These are phyloP conservation scores for Tortricodes alternella DNA, from an alignment of 2,888 invertebrate genomes.

Conservation along the genomic window DNA sequence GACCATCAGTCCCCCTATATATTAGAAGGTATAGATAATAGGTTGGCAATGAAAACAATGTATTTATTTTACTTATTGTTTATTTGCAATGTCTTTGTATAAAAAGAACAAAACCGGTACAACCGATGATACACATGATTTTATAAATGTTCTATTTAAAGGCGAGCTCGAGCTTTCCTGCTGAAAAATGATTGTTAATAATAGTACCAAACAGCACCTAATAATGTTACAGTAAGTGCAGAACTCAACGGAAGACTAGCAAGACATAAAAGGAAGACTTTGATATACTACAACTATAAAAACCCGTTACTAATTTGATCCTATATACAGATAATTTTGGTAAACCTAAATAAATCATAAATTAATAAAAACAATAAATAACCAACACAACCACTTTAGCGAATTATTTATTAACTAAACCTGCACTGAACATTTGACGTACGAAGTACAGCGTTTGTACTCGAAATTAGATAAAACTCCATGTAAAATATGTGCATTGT, in stretches of 20 bases:
- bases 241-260: conserved; percentile 73
- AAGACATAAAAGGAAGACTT: conserved; percentile 52
- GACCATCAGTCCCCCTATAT: too few species aligned
- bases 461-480: conserved; percentile 46
- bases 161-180: conserved; percentile 63
- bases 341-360: conserved; percentile 72
- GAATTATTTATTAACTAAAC: conserved; percentile 59
- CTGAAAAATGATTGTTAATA: conserved; percentile 44
- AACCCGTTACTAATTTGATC: conserved; percentile 65
- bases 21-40: too few species aligned
- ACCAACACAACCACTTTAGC: conserved; percentile 77
- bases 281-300: conserved; percentile 60
- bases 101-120: conserved; percentile 78
- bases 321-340: conserved; percentile 62
- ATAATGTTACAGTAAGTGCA: conserved; percentile 68
- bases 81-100: conserved; percentile 79
- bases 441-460: conserved; percentile 57
- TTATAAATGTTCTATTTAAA: conserved; percentile 65
- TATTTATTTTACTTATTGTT: conserved; percentile 58
- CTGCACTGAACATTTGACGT: conserved; percentile 58
- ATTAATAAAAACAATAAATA: conserved; percentile 76
- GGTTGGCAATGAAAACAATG: conserved; percentile 33
- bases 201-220: conserved; percentile 64
- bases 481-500: conserved; percentile 33
- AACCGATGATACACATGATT: conserved; percentile 63